Evolutionary conservation across 1,140 invertebrate genomes (phyloP), one percentile per base, ranked within the genome.

Genomic region (Elysia chlorotica): DNA sequence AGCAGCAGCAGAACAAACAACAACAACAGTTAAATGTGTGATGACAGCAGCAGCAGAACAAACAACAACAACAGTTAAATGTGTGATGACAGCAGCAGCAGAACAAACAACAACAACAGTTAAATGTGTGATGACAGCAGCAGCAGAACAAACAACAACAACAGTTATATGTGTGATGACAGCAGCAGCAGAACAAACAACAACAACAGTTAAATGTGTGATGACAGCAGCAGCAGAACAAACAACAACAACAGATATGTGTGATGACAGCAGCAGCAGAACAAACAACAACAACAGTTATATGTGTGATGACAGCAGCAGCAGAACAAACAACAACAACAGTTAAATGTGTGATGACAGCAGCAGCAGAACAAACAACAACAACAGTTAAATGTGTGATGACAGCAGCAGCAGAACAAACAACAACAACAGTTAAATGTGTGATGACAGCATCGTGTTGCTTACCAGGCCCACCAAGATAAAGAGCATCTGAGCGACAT

Each of bases 391-490:
- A 0, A 14, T 14, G 5, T n/a, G 25, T 25, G 35, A 6, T 23
- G 19, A 25, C 33, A 38, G 31, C 14, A 19, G 41, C 14, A 48
- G n/a, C n/a, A 48, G 14, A 48, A 48, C 41, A 48, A 48, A 14
- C 14, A 48, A n/a, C 14, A 14, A 48, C 41, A 48, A 48, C 41
- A 48, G n/a, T 48, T 14, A 48, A 14, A 48, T n/a, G 10, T 65
- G 35, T 53, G n/a, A 30, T 38, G 14, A 38, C 65, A 14, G n/a
- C 6, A 41, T 19, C 36, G 56, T 65, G 56, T n/a, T 54, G 77
- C 83, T 72, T 69, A 86, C 85, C 81, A 87, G 73, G 21, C 85
- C 85, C 71, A 79, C 33, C 6, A 74, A 73, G 35, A 87, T 83
- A 57, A 86, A 79, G 5, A 73, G 23, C 10, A 86, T 74, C 68